Evolutionary conservation across 2,888 invertebrate species (phyloP), one percentile per base, ranked within the genome.

Genomic region (Troides aeacus): DNA sequence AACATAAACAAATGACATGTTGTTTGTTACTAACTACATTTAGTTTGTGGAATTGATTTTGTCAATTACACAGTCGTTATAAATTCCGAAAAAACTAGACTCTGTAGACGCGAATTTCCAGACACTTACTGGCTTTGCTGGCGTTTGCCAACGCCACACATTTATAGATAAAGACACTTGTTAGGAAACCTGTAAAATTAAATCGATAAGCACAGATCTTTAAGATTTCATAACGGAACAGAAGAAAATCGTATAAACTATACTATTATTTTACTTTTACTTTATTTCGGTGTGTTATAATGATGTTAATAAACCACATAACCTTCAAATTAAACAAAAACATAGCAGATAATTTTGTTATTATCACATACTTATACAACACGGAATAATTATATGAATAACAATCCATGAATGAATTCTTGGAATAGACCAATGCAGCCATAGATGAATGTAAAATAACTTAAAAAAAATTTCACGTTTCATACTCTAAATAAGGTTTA

Each of bases 401-500:
- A n/a, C 18, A 53, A 53, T 2, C n/a, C 53, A n/a, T 53, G 53
- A 53, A 53, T 53, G 18, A 53, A 7, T 53, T 53, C 18, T 53
- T 53, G 5, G 53, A 53, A 53, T n/a, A 7, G n/a, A 53, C 53
- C 8, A 18, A n/a, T 53, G 18, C 18, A n/a, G 8, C n/a, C n/a
- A 53, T 53, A 53, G 53, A 53, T 53, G 18, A 46, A 46, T 12
- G 46, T 46, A 46, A 46, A 53, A n/a, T 7, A 53, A 8, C 12
- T 70, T 63, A 72, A 73, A 73, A 85, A 85, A 82, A 81, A 72
- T 76, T 75, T 78, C 78, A 81, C 79, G 79, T 72, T 74, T 75
- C 74, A 75, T 75, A 74, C 74, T 75, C 87, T 86, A 80, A 79
- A 85, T 86, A 83, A 68, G 84, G 53, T 76, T 72, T 75, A 76